Evolutionary conservation across 1,140 invertebrate genomes (phyloP).

Genomic region (Tribolium castaneum): DNA sequence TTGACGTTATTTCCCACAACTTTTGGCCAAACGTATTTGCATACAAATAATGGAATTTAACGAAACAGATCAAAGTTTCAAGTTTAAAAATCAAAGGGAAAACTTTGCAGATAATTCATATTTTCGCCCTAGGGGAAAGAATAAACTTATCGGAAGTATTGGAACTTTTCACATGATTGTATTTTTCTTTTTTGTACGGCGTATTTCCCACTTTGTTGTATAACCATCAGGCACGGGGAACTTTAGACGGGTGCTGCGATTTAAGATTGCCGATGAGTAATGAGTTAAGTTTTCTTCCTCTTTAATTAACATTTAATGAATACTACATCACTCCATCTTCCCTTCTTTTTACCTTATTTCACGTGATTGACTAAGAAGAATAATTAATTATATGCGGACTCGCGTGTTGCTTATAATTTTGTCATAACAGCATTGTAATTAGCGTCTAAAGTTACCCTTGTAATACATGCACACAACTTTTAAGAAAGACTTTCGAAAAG

Average conservation of each 20-base stretch:
- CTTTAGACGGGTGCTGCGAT: neutral
- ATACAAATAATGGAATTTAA: no score
- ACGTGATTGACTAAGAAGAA: neutral
- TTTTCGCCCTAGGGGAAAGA: neutral
- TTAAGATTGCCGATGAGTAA: neutral
- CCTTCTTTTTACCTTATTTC: neutral
- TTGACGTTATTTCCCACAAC: no score
- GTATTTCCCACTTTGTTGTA: neutral
- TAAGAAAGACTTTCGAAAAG: no score
- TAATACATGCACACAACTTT: no score
- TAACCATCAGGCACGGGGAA: neutral
- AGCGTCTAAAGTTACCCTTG: neutral
- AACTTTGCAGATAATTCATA: neutral
- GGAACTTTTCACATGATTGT: neutral
- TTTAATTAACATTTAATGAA: neutral
- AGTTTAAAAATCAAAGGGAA: neutral
- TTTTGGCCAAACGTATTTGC: no score
- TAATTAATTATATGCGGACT: neutral
- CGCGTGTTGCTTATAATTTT: neutral
- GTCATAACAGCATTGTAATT: neutral
- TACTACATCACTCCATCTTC: neutral
- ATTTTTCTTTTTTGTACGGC: neutral
- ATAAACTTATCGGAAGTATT: neutral
- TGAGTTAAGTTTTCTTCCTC: neutral
- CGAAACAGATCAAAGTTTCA: no score